A percentile compares a stretch with the other conserved stretches of the same genome.
phyloP scores from a whole-genome alignment of 2,113 vertebrate genomes.

The Stictonetta naevosa region DNA sequence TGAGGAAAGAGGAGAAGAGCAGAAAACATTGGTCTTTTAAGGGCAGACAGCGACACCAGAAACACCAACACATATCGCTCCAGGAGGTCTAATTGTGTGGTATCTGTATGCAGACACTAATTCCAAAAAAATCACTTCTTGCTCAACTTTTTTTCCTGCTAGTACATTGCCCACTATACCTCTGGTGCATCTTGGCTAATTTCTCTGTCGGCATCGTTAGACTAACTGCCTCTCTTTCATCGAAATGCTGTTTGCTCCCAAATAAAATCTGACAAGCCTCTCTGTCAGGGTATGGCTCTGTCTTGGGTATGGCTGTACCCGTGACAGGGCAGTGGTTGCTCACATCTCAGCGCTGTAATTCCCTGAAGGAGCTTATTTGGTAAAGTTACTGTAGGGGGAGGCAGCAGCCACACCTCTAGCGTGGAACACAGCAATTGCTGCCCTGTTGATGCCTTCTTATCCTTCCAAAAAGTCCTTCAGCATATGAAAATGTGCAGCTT shows the following conservation, averaged over 20 bases:
- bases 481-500: neutral
- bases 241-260: neutral
- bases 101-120: neutral
- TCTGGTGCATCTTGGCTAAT: neutral
- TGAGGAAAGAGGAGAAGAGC: neutral
- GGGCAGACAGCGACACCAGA: neutral
- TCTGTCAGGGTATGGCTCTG: neutral
- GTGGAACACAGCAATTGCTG: accelerated
- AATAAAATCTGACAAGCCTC: neutral
- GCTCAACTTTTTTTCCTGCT: neutral
- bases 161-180: neutral
- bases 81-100: neutral
- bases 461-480: neutral
- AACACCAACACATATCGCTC: neutral
- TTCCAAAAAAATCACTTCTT: neutral
- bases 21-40: neutral
- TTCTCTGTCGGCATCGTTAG: neutral
- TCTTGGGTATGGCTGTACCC: neutral
- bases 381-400: neutral
- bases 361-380: neutral
- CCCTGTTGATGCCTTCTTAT: neutral
- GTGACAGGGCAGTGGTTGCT: neutral
- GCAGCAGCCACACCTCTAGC: neutral
- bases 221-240: neutral
- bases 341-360: neutral